Percentiles rank a stretch among this genome's conserved stretches.
Conservation (phyloP, 2,888 invertebrate species). For the Odiellus spinosus region DNA sequence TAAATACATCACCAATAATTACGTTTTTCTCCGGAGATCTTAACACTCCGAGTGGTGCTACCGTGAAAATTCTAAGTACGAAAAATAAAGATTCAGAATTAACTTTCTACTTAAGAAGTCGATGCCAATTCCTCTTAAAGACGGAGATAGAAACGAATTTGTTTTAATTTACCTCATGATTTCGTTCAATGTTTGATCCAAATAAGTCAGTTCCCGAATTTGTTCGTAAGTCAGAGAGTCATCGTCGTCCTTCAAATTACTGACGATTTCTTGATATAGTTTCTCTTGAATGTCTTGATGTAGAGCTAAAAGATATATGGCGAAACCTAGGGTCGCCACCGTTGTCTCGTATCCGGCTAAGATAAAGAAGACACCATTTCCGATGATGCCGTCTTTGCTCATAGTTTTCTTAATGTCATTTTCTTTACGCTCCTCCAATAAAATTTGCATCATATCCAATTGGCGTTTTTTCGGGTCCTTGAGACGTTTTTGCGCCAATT, state of each 20-base stretch:
- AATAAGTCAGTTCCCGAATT: conserved; percentile 4
- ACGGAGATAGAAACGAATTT: no score
- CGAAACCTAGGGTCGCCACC: conserved; percentile 34
- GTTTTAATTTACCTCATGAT: no score
- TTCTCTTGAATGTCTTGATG: conserved; percentile 32
- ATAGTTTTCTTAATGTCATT: background rate
- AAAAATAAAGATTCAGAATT: no score
- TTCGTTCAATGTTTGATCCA: conserved; percentile 14
- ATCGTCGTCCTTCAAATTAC: background rate
- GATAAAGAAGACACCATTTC: conserved; percentile 17
- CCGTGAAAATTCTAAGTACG: no score
- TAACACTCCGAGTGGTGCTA: conserved; percentile 15
- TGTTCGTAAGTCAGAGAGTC: background rate
- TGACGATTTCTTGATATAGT: conserved; percentile 8
- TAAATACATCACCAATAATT: conserved; percentile 10
- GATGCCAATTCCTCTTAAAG: no score
- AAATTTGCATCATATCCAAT: conserved; percentile 31
- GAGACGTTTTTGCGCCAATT: conserved; percentile 22
- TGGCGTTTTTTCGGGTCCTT: conserved; percentile 11
- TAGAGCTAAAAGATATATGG: conserved; percentile 32
- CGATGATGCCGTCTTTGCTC: background rate
- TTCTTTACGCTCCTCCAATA: conserved; percentile 29
- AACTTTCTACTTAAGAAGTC: no score
- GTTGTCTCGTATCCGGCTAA: conserved; percentile 40
- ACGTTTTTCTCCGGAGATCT: conserved; percentile 7